Base-by-base conservation (phyloP, 2,888 invertebrate genomes). In the Parnassius smintheus region DNA sequence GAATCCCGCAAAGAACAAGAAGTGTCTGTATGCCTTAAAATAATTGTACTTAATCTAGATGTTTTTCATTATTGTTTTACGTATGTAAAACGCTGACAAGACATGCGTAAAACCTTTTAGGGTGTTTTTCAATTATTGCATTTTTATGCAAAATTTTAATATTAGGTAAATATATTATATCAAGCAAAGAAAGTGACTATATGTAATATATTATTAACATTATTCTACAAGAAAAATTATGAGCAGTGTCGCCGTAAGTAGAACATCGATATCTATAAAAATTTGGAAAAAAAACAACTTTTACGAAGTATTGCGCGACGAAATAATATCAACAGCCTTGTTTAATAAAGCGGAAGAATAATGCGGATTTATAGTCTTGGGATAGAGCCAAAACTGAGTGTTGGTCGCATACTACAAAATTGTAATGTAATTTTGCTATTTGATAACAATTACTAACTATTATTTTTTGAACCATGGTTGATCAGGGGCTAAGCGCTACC, bases 361-460 rank as follows among this genome's bases (percentile, higher is more conserved):
- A 18, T 18, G 52, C 42, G 13, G 9, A n/a, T 54, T 12, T 46
- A 50, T 56, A 58, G 49, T 52, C 13, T 46, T 66, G 66, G 64
- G 13, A 35, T 9, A 49, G 22, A 8, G 61, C 66, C 64, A 66
- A 58, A 53, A 58, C 46, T 54, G 22, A 62, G 35, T 64, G 53
- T 50, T 25, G 42, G 48, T 57, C 25, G 56, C 50, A 45, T 51
- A 46, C 46, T 45, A 52, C 51, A 12, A 60, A 62, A 62, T 60
- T 62, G 60, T 64, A 62, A 58, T 48, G 51, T 46, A 42, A 56
- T 57, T 64, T 53, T 62, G 25, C 54, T 61, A 35, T 12, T 41
- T 35, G 56, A 12, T 18, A 61, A 11, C 22, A 13, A 52, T 56
- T n/a, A 58, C 53, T 12, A 35, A 35, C 35, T 49, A 12, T 18